Evolutionary conservation across 2,113 vertebrate genomes (phyloP).

Genomic region (Apaloderma vittatum): DNA sequence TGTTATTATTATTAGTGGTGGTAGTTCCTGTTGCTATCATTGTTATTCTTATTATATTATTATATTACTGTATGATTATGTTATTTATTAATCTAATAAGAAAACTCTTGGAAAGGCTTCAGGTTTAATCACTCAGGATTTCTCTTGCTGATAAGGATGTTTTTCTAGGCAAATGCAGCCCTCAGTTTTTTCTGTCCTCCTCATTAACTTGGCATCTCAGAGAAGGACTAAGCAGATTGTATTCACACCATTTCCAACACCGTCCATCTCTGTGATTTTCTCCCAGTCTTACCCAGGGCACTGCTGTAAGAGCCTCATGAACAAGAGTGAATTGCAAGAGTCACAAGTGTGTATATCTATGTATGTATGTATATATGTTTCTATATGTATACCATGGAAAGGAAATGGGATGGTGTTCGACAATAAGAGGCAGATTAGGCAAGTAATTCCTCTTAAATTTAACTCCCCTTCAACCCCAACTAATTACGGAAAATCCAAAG

Average conservation of each 20-base stretch:
- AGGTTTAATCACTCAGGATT: not conserved
- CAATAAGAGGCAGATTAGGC: not conserved
- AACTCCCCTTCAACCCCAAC: no score
- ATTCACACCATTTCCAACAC: not conserved
- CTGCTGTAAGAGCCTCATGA: not conserved
- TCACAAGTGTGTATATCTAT: no score
- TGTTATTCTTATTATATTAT: no score
- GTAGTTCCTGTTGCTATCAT: no score
- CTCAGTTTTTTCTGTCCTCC: not conserved
- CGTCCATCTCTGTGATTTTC: not conserved
- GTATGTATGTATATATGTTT: no score
- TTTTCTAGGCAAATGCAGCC: not conserved
- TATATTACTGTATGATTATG: no score
- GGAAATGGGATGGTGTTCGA: fast-evolving
- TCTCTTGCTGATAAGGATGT: not conserved
- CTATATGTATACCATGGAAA: not conserved
- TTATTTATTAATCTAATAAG: not conserved
- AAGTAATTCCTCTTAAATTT: no score
- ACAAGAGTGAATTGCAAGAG: not conserved
- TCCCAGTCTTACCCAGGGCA: fast-evolving
- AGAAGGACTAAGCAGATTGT: no score
- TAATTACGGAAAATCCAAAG: not conserved
- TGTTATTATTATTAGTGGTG: no score
- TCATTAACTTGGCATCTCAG: not conserved
- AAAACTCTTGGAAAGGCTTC: not conserved